Conservation (phyloP, 2,797 vertebrate genomes). For the Amphiprion clarkii region DNA sequence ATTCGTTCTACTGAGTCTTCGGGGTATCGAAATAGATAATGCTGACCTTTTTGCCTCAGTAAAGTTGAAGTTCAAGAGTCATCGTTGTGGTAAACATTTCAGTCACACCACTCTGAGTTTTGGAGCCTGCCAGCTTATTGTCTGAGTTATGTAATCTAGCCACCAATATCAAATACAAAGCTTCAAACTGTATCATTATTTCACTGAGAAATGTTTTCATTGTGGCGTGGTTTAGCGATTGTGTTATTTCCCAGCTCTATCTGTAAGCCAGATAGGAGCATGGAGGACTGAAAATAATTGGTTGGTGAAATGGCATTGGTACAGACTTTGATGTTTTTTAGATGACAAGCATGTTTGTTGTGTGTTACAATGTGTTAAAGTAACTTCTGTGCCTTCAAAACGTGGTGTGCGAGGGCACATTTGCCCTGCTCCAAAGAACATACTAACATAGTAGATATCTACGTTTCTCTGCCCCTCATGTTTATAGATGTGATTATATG, state of each 20-base stretch:
- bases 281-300: background rate
- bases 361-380: background rate
- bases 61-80: background rate
- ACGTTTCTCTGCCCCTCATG: constrained; percentile 5
- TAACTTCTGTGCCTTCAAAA: background rate
- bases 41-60: background rate
- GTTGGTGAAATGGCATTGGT: background rate
- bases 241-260: background rate
- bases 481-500: constrained; percentile 39
- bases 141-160: constrained; percentile 19
- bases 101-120: constrained; percentile 2
- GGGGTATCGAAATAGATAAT: background rate
- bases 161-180: constrained; percentile 15
- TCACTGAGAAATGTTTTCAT: constrained; percentile 1
- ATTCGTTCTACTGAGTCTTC: background rate
- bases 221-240: background rate
- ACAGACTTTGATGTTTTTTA: background rate
- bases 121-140: background rate
- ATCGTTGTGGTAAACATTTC: background rate
- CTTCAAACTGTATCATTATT: constrained; percentile 12
- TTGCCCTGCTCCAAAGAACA: background rate
- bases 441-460: background rate
- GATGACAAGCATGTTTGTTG: background rate
- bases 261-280: background rate
- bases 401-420: background rate